phyloP scores from a whole-genome alignment of 2,113 vertebrate species.

The Oncorhynchus keta region DNA sequence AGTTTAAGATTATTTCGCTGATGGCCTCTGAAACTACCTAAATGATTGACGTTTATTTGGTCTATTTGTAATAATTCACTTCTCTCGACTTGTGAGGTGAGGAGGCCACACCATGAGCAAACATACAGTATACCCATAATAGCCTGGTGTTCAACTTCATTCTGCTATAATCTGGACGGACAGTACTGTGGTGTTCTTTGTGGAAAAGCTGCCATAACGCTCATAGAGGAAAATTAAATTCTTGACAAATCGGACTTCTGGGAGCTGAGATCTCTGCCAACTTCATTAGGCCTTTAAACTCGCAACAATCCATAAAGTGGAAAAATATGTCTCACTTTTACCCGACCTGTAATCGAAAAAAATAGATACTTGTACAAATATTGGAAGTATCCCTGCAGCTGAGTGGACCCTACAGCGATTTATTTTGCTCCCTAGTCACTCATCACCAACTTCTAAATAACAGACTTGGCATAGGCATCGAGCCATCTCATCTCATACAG shows the following conservation, averaged over 20 bases:
- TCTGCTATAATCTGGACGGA: background rate
- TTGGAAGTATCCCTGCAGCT: slow-evolving; percentile 43
- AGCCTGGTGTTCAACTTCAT: slow-evolving; percentile 18
- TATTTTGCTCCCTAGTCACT: slow-evolving; percentile 43
- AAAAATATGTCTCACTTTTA: slow-evolving; percentile 33
- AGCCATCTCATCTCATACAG: slow-evolving; percentile 4
- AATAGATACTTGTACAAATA: slow-evolving; percentile 52
- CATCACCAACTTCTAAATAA: slow-evolving; percentile 53
- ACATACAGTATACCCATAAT: slow-evolving; percentile 32
- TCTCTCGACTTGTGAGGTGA: slow-evolving; percentile 41
- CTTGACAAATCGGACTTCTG: slow-evolving; percentile 60
- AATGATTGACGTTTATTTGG: background rate
- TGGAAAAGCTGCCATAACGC: slow-evolving; percentile 48
- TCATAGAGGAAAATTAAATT: slow-evolving; percentile 49
- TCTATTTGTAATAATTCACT: slow-evolving; percentile 36
- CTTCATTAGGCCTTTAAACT: slow-evolving; percentile 65
- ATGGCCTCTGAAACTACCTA: background rate
- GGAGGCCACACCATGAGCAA: slow-evolving; percentile 46
- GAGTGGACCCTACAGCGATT: slow-evolving; percentile 47
- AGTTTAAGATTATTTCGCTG: background rate
- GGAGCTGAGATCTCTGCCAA: slow-evolving; percentile 64
- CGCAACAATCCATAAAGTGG: slow-evolving; percentile 26
- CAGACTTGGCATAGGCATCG: slow-evolving; percentile 27
- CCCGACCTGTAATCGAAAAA: slow-evolving; percentile 47
- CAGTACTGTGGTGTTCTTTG: slow-evolving; percentile 33